These are phyloP conservation scores for Phorcus lineatus DNA, from an alignment of 2,888 invertebrate genomes.

Conservation along the genomic window DNA sequence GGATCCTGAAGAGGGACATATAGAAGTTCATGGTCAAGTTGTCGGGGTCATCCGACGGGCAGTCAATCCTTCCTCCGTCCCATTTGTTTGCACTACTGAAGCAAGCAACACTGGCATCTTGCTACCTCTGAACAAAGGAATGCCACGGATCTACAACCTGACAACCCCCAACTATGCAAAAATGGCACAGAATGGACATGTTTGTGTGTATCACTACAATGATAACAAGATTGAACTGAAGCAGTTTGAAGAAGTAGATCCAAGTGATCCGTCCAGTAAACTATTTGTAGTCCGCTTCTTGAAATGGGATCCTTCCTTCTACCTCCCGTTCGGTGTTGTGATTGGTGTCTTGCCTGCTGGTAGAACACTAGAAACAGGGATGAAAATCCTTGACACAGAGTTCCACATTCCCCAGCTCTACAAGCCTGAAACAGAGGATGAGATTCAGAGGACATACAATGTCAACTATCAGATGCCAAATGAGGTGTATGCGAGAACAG, in stretches of 20 bases:
- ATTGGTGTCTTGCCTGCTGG: conserved; percentile 63
- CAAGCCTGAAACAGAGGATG: conserved; percentile 43
- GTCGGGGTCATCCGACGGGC: conserved; percentile 62
- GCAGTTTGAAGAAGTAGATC: conserved; percentile 60
- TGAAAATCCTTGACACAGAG: conserved; percentile 62
- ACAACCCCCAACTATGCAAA: conserved; percentile 42
- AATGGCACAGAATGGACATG: conserved; percentile 51
- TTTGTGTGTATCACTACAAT: conserved; percentile 57
- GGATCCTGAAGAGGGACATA: conserved; percentile 22
- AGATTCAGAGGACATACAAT: conserved; percentile 49
- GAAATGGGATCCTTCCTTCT: conserved; percentile 62
- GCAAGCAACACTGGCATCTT: conserved; percentile 61
- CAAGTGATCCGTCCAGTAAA: conserved; percentile 47
- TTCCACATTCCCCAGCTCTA: conserved; percentile 54
- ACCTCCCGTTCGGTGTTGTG: conserved; percentile 66
- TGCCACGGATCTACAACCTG: conserved; percentile 63
- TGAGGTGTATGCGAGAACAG: conserved; percentile 45
- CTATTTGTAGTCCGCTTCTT: conserved; percentile 69
- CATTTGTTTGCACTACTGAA: conserved; percentile 67
- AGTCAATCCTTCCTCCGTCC: conserved; percentile 52
- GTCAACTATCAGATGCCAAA: conserved; percentile 44
- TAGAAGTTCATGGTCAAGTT: conserved; percentile 53
- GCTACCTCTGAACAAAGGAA: conserved; percentile 62
- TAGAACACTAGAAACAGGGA: conserved; percentile 47
- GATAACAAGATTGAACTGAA: conserved; percentile 54